Evolutionary conservation across 2,797 vertebrate species (phyloP).

Genomic region (Rhabdomys pumilio): DNA sequence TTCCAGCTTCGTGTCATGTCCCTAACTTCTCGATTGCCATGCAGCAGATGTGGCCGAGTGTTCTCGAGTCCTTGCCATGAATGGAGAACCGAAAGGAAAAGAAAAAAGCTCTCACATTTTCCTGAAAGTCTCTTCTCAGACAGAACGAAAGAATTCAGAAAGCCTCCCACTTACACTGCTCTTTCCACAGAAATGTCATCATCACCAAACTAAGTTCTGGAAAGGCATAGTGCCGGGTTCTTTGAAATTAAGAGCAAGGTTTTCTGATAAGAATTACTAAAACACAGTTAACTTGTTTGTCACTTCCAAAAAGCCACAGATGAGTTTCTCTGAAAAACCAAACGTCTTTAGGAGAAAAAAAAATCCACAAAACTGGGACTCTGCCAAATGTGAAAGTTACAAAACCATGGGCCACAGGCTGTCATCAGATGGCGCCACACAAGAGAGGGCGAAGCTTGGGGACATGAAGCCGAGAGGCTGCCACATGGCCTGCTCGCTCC

Average conservation of each 20-base stretch:
- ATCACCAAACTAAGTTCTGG: constrained; percentile 56
- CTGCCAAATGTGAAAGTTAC: constrained; percentile 78
- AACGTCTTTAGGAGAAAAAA: constrained; percentile 55
- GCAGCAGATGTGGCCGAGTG: fast-evolving
- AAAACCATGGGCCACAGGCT: constrained; percentile 54
- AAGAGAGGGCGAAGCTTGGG: neutral
- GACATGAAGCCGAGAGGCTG: neutral
- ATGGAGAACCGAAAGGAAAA: neutral
- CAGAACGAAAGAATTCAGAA: constrained; percentile 41
- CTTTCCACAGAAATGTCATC: constrained; percentile 66
- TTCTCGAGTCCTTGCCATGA: neutral
- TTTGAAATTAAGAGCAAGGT: constrained; percentile 74
- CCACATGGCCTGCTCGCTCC: neutral
- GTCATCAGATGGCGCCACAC: neutral
- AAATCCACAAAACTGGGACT: constrained; percentile 83
- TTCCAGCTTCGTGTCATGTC: neutral
- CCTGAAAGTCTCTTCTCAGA: constrained; percentile 31
- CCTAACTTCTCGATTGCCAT: neutral
- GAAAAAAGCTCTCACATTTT: neutral
- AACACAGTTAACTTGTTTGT: constrained; percentile 81
- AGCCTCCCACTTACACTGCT: neutral
- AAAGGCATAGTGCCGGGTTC: constrained; percentile 69
- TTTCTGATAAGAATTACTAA: constrained; percentile 83
- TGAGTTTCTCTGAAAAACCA: constrained; percentile 85
- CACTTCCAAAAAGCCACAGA: constrained; percentile 84